phyloP scores from a whole-genome alignment of 2,797 vertebrate genomes.

The Pangasius larnaudii region DNA sequence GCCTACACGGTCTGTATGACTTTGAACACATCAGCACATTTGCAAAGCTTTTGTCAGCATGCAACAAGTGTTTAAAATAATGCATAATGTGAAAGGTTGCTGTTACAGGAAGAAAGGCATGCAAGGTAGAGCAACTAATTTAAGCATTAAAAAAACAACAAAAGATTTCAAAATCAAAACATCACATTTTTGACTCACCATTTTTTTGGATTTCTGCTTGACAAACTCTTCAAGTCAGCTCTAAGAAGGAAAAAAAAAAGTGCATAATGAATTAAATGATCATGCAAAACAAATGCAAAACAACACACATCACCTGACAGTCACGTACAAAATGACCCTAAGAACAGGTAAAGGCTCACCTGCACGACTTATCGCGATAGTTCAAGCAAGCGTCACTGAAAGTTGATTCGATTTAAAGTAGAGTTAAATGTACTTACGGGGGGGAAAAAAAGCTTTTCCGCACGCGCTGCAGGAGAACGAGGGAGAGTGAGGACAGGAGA shows the following conservation, averaged over 20 bases:
- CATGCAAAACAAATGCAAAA: background rate
- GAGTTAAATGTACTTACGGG: background rate
- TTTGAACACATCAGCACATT: background rate
- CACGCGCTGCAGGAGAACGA: background rate
- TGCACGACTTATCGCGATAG: background rate
- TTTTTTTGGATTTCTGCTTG: background rate
- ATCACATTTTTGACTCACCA: background rate
- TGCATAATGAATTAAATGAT: background rate
- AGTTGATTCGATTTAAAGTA: no score
- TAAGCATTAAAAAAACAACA: background rate
- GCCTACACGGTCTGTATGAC: no score
- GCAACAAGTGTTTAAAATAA: background rate
- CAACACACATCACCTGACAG: background rate
- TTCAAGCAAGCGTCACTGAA: background rate
- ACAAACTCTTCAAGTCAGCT: background rate
- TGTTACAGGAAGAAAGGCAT: background rate
- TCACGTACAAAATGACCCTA: background rate
- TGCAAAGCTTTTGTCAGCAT: background rate
- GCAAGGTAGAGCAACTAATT: background rate
- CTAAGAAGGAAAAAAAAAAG: background rate
- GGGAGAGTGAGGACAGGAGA: background rate
- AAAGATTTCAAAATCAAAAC: background rate
- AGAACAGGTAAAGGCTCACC: background rate
- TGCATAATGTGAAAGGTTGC: background rate
- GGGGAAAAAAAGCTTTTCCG: no score